Evolutionary conservation across 1,140 invertebrate species (phyloP), one percentile per base, ranked within the genome.

Genomic region (Ceratoteleas bidentatus): DNA sequence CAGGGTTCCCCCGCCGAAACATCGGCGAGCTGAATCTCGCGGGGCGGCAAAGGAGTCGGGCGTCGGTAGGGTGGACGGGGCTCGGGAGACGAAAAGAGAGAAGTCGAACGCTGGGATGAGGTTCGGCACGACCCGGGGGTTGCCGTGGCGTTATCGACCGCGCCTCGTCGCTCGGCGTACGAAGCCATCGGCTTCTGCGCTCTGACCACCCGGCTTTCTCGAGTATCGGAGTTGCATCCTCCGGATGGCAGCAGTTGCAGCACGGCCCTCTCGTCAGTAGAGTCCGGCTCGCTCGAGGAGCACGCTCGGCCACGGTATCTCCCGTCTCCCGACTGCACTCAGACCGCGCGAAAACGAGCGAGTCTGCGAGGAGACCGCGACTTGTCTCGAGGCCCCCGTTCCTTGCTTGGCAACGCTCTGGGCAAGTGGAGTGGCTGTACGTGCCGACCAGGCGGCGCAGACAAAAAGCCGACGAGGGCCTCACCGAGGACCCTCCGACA

Each of bases 141-240:
- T 90, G 88, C 89, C 86, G 89, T 89, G 88, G 88, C 87, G 88
- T 87, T 90, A 90, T 90, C 89, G 89, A 90, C 88, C 89, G 79
- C 70, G 82, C 69, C 83, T 76, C 85, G 85, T 58, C 61, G 49
- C 83, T 86, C 84, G 87, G 84, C 68, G 85, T 85, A 85, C 77
- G 80, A 87, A 88, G 34, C 74, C 84, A 83, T 79, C 62, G 81
- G 89, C 88, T 88, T 89, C 89, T 88, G 89, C 89, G 88, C 88
- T 56, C 77, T 88, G 80, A 43, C 83, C 72, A 76, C 79, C 85
- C 81, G 84, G 84, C 85, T 85, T 88, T 83, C 86, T 88, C 86
- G 84, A 87, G 84, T 86, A 84, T 85, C 84, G 80, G 81, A 87
- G 83, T 77, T 62, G 74, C 80, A 86, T 87, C 86, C 85, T 87